Evolutionary conservation across 2,888 invertebrate species (phyloP).

Genomic region (Corythucha ciliata): DNA sequence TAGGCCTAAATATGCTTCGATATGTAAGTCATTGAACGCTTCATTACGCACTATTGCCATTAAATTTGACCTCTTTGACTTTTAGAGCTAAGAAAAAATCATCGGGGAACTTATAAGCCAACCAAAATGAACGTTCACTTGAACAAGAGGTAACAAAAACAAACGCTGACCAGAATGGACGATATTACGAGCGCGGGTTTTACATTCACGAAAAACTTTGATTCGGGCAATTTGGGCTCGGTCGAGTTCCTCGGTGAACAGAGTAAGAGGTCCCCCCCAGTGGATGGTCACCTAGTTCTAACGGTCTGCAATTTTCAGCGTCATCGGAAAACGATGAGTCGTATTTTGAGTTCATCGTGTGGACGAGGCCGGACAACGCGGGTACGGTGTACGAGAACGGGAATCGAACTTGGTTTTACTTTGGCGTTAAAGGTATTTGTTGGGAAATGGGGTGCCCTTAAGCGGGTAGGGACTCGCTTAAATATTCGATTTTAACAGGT

Average conservation of each 20-base stretch:
- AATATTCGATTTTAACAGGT: constrained; percentile 41
- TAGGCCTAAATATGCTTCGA: too few species aligned
- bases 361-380: constrained; percentile 82
- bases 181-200: constrained; percentile 61
- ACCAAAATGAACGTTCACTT: too few species aligned
- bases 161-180: too few species aligned
- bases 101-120: too few species aligned
- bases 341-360: constrained; percentile 76
- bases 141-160: too few species aligned
- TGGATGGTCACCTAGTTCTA: neutral
- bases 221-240: constrained; percentile 77
- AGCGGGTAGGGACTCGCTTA: neutral
- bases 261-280: constrained; percentile 31
- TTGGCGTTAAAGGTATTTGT: constrained; percentile 56
- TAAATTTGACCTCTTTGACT: too few species aligned
- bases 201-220: constrained; percentile 77
- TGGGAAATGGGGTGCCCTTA: too few species aligned
- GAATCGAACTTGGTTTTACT: constrained; percentile 88
- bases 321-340: constrained; percentile 44
- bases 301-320: constrained; percentile 18
- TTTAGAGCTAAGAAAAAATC: too few species aligned
- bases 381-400: constrained; percentile 82
- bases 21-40: too few species aligned
- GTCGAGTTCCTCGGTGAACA: constrained; percentile 62
- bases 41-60: too few species aligned